Percentiles rank a stretch among this genome's conserved stretches.
These are phyloP conservation scores for Rhyacophila brunnea DNA, from an alignment of 1,140 invertebrate genomes.

Conservation along the genomic window DNA sequence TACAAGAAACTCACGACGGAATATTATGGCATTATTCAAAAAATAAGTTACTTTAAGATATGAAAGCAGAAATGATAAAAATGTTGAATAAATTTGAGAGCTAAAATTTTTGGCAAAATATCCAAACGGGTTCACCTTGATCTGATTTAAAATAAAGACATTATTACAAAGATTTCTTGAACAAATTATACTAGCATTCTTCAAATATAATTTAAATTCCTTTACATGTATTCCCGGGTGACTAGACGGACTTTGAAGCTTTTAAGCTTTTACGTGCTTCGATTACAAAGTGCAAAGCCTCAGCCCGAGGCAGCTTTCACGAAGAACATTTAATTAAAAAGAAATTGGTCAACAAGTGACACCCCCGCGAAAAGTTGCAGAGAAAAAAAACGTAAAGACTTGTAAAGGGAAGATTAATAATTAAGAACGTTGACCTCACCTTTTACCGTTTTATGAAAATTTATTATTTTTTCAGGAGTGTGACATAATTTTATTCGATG, in stretches of 20 bases:
- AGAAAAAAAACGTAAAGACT: not conserved
- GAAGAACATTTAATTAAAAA: constrained; percentile 25
- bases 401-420: constrained; percentile 2
- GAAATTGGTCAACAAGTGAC: constrained; percentile 13
- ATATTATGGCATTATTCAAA: too few species aligned
- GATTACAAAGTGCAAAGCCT: constrained; percentile 11
- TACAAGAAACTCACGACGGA: too few species aligned
- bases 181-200: not conserved
- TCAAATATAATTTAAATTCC: constrained; percentile 18
- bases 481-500: constrained; percentile 4
- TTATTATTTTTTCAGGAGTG: constrained; percentile 1
- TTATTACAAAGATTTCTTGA: too few species aligned
- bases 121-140: too few species aligned
- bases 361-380: not conserved
- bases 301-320: constrained; percentile 4
- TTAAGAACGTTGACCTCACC: constrained; percentile 1
- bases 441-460: constrained; percentile 8
- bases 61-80: too few species aligned
- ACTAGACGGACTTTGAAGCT: not conserved
- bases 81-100: too few species aligned
- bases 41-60: too few species aligned
- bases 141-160: too few species aligned
- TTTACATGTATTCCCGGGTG: constrained; percentile 7
- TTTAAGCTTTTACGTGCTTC: constrained; percentile 18
- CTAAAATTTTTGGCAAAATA: too few species aligned